A percentile compares a stretch with the other conserved stretches of the same genome.
Evolutionary conservation across 2,888 invertebrate species (phyloP).

Genomic region (Hyles lineata): DNA sequence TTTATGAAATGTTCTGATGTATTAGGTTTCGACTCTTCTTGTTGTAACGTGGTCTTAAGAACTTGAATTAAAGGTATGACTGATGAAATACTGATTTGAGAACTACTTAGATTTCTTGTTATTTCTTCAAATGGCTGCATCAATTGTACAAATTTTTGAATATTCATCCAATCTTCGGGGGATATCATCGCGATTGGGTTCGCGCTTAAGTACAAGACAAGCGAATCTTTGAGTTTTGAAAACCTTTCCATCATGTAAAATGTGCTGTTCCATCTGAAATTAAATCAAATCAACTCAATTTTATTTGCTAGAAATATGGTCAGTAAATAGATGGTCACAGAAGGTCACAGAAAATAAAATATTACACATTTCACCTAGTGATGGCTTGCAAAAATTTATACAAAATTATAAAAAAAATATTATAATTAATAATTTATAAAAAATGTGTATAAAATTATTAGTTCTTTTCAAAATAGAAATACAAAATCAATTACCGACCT

Average conservation of each 20-base stretch:
- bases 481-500: no score
- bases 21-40: conserved; percentile 37
- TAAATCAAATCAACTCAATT: no score
- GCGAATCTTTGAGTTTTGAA: conserved; percentile 37
- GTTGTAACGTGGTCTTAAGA: conserved; percentile 38
- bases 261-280: conserved; percentile 35
- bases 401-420: no score
- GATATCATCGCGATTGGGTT: conserved; percentile 37
- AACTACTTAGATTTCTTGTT: conserved; percentile 35
- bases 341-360: no score
- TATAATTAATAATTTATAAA: no score
- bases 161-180: conserved; percentile 39
- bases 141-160: conserved; percentile 35
- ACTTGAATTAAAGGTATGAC: conserved; percentile 36
- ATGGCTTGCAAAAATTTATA: no score
- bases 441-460: no score
- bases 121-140: conserved; percentile 37
- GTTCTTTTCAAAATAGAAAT: no score
- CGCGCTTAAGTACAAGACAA: conserved; percentile 37
- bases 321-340: no score
- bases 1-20: conserved; percentile 38
- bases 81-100: conserved; percentile 35
- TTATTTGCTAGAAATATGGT: no score
- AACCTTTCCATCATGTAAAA: conserved; percentile 38
- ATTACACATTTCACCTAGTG: no score